Conservation (phyloP, 2,797 vertebrate genomes). For the Neosilurus mollespiculum region DNA sequence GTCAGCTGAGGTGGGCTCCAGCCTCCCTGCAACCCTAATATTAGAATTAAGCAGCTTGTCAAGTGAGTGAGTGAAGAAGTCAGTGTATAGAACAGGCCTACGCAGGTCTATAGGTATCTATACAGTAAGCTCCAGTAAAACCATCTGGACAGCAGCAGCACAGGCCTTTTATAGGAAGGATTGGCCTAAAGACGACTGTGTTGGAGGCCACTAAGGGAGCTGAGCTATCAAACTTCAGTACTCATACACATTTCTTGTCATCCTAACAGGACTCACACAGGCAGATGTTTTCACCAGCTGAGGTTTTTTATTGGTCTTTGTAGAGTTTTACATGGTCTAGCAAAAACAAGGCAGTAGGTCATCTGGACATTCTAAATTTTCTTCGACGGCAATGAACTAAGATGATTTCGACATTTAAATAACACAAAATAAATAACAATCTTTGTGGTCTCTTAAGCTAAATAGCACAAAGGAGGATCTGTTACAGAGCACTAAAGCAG, state of each 20-base stretch:
- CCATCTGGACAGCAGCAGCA: slow-evolving; percentile 83
- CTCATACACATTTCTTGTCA: slow-evolving; percentile 90
- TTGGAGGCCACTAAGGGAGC: slow-evolving; percentile 82
- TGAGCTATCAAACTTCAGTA: slow-evolving; percentile 82
- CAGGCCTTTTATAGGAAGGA: slow-evolving; percentile 82
- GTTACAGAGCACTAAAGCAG: slow-evolving; percentile 11
- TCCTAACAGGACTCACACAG: slow-evolving; percentile 86
- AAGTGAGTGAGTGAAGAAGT: too few relatives aligned
- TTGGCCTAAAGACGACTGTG: slow-evolving; percentile 84
- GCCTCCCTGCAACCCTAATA: too few relatives aligned
- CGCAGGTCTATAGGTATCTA: too few relatives aligned
- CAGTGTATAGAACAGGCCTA: too few relatives aligned
- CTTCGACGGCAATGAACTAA: background rate
- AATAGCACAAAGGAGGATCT: slow-evolving; percentile 4
- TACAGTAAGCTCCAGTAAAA: slow-evolving; percentile 84
- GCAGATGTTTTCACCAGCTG: slow-evolving; percentile 82
- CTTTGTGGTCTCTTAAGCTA: background rate
- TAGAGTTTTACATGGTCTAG: too few relatives aligned
- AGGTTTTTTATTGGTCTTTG: too few relatives aligned
- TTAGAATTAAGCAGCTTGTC: too few relatives aligned
- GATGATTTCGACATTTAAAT: background rate
- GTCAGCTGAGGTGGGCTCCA: too few relatives aligned
- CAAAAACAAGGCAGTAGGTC: background rate
- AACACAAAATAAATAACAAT: background rate
- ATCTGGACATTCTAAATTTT: background rate